Conservation (phyloP, 2,888 invertebrate genomes). For the Tiphia femorata region DNA sequence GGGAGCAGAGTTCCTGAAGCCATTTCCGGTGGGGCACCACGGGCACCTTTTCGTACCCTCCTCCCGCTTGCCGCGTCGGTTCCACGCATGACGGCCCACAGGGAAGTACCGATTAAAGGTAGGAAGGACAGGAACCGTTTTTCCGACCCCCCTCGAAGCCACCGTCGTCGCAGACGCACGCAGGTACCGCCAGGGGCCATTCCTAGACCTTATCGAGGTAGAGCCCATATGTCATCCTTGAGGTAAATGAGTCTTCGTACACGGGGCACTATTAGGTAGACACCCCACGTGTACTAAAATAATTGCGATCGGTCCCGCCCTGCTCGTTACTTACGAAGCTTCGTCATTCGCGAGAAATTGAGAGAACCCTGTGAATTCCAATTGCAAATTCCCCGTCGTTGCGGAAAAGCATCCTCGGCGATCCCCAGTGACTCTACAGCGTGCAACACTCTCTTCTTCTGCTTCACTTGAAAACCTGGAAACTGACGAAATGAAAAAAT, state of each 20-base stretch:
- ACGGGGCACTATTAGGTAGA: too few species aligned
- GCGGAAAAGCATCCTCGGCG: too few species aligned
- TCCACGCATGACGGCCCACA: constrained; percentile 61
- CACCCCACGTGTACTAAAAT: too few species aligned
- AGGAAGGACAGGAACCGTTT: constrained; percentile 39
- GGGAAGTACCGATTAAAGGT: constrained; percentile 51
- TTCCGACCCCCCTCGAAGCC: constrained; percentile 59
- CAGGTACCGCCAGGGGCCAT: constrained; percentile 38
- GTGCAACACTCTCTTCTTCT: too few species aligned
- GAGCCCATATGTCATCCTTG: constrained; percentile 43
- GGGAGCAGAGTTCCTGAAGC: constrained; percentile 56
- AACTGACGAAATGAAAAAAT: too few species aligned
- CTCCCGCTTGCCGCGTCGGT: constrained; percentile 41
- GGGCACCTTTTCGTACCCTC: constrained; percentile 42
- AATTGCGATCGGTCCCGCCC: too few species aligned
- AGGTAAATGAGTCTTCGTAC: constrained; percentile 15
- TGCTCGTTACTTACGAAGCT: too few species aligned
- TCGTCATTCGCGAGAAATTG: too few species aligned
- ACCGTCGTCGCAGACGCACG: constrained; percentile 34
- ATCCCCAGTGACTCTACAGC: too few species aligned
- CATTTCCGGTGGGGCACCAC: constrained; percentile 60
- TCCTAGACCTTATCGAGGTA: constrained; percentile 43
- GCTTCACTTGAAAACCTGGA: too few species aligned
- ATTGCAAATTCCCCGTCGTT: too few species aligned
- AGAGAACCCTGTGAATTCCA: too few species aligned